A percentile compares a stretch with the other conserved stretches of the same genome.
Evolutionary conservation across 2,797 vertebrate genomes (phyloP).

Genomic region (Thamnophis elegans): DNA sequence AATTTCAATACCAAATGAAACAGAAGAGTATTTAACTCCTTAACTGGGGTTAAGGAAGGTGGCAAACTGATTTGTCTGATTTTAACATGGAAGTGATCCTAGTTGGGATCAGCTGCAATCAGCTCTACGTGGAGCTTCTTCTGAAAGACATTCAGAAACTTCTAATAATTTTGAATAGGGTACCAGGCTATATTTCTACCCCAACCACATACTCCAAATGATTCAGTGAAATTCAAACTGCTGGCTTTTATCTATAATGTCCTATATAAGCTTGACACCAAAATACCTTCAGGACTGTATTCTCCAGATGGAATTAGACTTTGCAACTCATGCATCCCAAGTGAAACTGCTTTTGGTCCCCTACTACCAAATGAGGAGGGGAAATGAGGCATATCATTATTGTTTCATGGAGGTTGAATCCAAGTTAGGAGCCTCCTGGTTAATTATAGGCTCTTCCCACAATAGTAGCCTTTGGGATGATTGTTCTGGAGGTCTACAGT

Average conservation of each 20-base stretch:
- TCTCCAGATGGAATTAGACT: neutral
- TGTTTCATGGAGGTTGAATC: neutral
- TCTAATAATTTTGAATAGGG: neutral
- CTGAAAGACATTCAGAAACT: neutral
- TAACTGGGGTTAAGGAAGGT: neutral
- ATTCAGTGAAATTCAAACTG: neutral
- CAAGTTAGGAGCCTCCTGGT: neutral
- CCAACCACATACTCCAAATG: neutral
- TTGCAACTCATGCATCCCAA: neutral
- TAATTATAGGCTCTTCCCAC: neutral
- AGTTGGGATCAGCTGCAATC: neutral
- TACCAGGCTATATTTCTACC: neutral
- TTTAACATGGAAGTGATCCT: neutral
- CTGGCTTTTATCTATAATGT: neutral
- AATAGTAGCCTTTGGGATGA: neutral
- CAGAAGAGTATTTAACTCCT: neutral
- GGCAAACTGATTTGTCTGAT: neutral
- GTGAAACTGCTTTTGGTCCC: neutral
- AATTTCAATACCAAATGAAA: neutral
- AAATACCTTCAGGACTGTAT: neutral
- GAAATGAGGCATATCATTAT: neutral
- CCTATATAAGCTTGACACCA: neutral
- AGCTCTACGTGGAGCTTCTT: neutral
- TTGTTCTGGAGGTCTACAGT: neutral
- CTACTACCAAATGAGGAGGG: neutral